Conservation (phyloP, 2,113 vertebrate genomes). For the Baryphthengus martii region DNA sequence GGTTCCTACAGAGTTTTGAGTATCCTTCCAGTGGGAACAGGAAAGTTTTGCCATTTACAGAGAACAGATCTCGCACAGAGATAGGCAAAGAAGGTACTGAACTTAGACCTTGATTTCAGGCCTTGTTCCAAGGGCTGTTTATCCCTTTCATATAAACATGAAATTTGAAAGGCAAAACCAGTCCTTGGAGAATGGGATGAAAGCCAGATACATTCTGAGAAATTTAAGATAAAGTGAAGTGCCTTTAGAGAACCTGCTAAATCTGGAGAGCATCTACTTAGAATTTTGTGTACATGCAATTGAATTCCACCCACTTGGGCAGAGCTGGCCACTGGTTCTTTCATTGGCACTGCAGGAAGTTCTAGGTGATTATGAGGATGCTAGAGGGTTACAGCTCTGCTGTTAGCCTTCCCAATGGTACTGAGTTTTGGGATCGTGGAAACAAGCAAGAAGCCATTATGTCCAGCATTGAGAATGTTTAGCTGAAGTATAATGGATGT, state of each 20-base stretch:
- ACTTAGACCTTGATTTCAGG: background rate
- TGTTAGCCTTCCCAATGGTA: background rate
- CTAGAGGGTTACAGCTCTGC: background rate
- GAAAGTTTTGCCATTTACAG: background rate
- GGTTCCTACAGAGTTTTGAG: background rate
- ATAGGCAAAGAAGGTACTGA: background rate
- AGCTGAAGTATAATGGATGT: background rate
- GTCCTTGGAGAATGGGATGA: background rate
- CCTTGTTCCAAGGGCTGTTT: slow-evolving; percentile 8
- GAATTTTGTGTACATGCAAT: accelerated
- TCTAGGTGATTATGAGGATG: background rate
- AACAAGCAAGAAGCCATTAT: background rate
- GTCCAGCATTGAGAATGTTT: background rate
- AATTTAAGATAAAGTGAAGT: background rate
- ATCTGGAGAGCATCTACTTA: background rate
- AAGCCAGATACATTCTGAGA: background rate
- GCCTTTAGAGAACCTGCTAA: background rate
- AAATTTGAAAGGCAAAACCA: slow-evolving; percentile 19
- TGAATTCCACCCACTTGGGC: background rate
- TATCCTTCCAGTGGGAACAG: background rate
- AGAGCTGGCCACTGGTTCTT: background rate
- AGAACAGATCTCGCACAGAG: background rate
- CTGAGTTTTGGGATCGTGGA: background rate
- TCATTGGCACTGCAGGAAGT: background rate
- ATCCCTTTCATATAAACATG: background rate